Base-by-base conservation (phyloP, 2,797 vertebrate genomes). In the Acridotheres tristis region DNA sequence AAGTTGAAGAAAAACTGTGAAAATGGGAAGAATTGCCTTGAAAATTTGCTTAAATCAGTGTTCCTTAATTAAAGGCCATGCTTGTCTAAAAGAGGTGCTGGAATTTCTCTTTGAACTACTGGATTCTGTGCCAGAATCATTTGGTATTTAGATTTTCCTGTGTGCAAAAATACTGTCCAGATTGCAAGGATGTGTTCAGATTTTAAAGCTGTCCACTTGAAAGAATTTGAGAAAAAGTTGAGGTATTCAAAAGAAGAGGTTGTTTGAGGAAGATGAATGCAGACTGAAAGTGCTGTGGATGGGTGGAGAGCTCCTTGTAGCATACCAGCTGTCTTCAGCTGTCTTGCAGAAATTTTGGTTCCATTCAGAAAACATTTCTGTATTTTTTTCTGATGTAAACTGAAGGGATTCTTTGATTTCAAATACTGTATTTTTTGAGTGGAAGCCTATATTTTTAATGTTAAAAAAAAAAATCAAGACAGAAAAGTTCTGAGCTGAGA, bases 151-250 rank as follows among this genome's bases (percentile, higher is more conserved):
- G 53, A 83, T 83, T 91, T 85, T 80, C 30, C 50, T 65, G 22
- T 54, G 65, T 72, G 61, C 27, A 91, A 80, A 93, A 91, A 25
- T 55, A 38, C 34, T 66, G 30, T 51, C 69, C 54, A 65, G 32
- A 88, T 75, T 94, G 53, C 47, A 72, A 84, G 25, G 73, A 72
- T 58, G 40, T 42, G 58, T 65, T 85, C 76, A 68, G 38, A 67
- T 93, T 93, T 94, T 93, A 72, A 74, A 83, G 57, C 16, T 86
- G 57, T 61, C 72, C 50, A 29, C 59, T 85, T 85, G 53, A 91
- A 93, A 90, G 66, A 19, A 43, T 85, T 63, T 0, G 2, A 77
- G 67, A 43, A 91, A 72, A 88, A 75, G 19, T 43, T 72, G 80
- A 84, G 27, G 10, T 32, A 71, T 48, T 82, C 67, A 85, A 79